These are phyloP conservation scores for Drosophila pandora DNA, from an alignment of 1,140 invertebrate genomes.

Conservation along the genomic window DNA sequence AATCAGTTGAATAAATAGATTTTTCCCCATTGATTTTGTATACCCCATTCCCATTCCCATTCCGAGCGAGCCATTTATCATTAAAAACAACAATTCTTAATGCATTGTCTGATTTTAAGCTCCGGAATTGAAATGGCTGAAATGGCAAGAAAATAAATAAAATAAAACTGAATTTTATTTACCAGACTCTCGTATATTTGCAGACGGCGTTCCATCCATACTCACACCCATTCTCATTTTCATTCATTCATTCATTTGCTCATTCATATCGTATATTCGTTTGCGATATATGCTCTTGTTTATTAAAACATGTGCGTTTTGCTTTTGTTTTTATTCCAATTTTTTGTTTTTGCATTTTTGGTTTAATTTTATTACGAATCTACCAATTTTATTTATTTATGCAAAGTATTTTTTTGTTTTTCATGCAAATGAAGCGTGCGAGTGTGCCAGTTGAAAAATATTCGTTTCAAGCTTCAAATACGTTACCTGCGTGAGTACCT, in stretches of 20 bases:
- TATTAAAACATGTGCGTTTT: constrained; percentile 52
- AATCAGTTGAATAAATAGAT: constrained; percentile 47
- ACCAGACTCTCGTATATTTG: constrained; percentile 17
- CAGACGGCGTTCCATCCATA: constrained; percentile 17
- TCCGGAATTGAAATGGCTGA: background rate
- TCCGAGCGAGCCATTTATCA: constrained; percentile 32
- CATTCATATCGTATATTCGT: constrained; percentile 63
- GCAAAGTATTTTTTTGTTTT: constrained; percentile 49
- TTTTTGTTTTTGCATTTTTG: constrained; percentile 5
- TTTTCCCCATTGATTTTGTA: constrained; percentile 23
- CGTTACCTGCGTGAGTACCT: background rate
- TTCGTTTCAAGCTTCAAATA: constrained; percentile 10
- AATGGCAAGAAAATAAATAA: constrained; percentile 42
- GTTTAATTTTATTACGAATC: constrained; percentile 16
- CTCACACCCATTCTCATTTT: constrained; percentile 22
- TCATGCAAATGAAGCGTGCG: constrained; percentile 36
- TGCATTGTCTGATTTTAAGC: constrained; percentile 40
- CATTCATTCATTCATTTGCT: constrained; percentile 72
- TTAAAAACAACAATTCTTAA: constrained; percentile 35
- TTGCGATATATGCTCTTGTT: constrained; percentile 52
- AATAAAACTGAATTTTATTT: constrained; percentile 33
- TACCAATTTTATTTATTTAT: constrained; percentile 65
- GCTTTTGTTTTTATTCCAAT: constrained; percentile 8
- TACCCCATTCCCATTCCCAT: constrained; percentile 1
- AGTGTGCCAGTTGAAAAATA: constrained; percentile 36